These are phyloP conservation scores for Sarotherodon lohbergeri DNA, from an alignment of 2,113 vertebrate species.

Conservation along the genomic window DNA sequence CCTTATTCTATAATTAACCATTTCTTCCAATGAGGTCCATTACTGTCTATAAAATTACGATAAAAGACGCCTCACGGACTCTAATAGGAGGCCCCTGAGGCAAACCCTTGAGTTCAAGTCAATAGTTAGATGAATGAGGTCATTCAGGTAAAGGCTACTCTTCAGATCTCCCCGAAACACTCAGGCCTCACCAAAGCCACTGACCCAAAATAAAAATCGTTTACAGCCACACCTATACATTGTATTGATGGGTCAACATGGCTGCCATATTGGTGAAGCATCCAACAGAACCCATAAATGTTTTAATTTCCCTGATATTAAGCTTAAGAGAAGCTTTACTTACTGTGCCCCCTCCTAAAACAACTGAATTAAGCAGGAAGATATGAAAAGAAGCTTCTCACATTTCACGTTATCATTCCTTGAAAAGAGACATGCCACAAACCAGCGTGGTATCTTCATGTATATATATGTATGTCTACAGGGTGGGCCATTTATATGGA, in stretches of 20 bases:
- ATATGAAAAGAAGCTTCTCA: neutral
- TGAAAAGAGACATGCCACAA: neutral
- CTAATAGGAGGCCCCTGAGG: no score
- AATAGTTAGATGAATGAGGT: neutral
- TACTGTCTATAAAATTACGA: accelerated
- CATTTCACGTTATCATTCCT: neutral
- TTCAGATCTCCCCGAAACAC: neutral
- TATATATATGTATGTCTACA: neutral
- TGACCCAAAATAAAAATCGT: neutral
- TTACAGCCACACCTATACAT: accelerated
- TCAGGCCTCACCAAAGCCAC: neutral
- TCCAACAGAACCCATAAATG: no score
- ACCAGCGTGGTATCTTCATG: neutral
- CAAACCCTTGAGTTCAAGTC: neutral
- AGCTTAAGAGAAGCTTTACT: no score
- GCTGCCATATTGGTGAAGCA: neutral
- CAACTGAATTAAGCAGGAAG: neutral
- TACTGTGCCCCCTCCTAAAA: accelerated
- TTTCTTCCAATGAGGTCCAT: neutral
- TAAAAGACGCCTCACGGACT: neutral
- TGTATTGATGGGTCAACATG: neutral
- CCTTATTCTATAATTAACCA: neutral
- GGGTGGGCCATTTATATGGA: no score
- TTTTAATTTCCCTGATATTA: no score
- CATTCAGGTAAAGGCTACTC: neutral